Evolutionary conservation across 2,888 invertebrate genomes (phyloP).

Genomic region (Leistus spinibarbis): DNA sequence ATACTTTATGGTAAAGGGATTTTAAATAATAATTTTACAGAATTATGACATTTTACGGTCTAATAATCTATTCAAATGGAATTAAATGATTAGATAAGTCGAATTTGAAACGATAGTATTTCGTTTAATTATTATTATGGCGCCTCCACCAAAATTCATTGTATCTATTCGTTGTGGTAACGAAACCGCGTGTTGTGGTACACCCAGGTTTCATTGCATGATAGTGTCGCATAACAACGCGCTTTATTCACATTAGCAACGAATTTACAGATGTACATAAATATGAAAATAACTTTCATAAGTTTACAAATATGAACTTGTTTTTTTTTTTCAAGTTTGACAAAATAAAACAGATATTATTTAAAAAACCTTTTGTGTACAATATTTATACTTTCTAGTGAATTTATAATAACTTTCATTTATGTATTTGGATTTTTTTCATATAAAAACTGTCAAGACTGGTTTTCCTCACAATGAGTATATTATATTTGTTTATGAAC

Average conservation of each 20-base stretch:
- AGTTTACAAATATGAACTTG: neutral
- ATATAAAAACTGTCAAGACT: neutral
- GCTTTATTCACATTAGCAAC: neutral
- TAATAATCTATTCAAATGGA: neutral
- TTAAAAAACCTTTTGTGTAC: too few species aligned
- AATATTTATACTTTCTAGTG: neutral
- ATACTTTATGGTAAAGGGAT: too few species aligned
- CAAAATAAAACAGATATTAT: too few species aligned
- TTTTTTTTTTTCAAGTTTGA: too few species aligned
- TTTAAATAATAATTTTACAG: neutral
- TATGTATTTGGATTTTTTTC: neutral
- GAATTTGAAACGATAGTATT: neutral
- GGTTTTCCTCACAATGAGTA: neutral
- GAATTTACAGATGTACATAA: neutral
- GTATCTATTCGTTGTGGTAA: neutral
- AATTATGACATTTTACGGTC: neutral
- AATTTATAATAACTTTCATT: too few species aligned
- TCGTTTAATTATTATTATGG: too few species aligned
- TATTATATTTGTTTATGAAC: neutral
- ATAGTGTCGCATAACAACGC: conserved; percentile 11
- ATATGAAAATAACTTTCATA: neutral
- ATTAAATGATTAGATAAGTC: neutral
- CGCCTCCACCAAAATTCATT: neutral
- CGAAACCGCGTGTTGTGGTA: neutral
- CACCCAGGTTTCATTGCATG: neutral